Conservation (phyloP, 1,140 invertebrate species). For the Dolichoris vasculosae region DNA sequence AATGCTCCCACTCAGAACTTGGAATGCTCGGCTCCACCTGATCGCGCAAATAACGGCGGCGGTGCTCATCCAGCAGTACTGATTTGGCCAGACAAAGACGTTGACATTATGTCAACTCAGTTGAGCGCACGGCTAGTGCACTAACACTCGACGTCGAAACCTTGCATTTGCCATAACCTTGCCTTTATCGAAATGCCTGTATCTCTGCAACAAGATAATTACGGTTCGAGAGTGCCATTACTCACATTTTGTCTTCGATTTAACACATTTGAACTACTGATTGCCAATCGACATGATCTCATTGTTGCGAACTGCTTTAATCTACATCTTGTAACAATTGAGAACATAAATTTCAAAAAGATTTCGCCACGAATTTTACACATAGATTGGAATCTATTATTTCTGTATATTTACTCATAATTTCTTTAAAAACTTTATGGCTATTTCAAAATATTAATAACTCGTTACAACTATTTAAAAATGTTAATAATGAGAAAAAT, state of each 20-base stretch:
- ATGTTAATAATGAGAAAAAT: too few relatives aligned
- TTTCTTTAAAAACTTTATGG: too few relatives aligned
- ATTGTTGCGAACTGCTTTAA: too few relatives aligned
- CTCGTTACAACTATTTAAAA: too few relatives aligned
- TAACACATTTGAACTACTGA: background rate
- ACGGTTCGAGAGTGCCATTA: background rate
- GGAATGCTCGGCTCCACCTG: background rate
- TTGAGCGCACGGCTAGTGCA: background rate
- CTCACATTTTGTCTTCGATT: too few relatives aligned
- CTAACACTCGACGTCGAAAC: conserved; percentile 4
- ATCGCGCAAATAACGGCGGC: background rate
- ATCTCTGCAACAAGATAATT: background rate
- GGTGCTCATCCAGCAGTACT: background rate
- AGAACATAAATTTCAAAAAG: too few relatives aligned
- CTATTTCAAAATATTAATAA: too few relatives aligned
- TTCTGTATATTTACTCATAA: too few relatives aligned
- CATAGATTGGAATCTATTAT: too few relatives aligned
- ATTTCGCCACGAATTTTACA: too few relatives aligned
- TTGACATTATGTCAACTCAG: background rate
- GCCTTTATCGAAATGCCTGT: background rate
- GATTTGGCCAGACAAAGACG: background rate
- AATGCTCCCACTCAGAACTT: background rate
- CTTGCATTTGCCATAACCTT: background rate
- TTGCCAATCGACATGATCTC: background rate
- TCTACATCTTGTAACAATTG: too few relatives aligned